Evolutionary conservation across 2,797 vertebrate species (phyloP), one percentile per base, ranked within the genome.

Genomic region (Dendrocincla fuliginosa): DNA sequence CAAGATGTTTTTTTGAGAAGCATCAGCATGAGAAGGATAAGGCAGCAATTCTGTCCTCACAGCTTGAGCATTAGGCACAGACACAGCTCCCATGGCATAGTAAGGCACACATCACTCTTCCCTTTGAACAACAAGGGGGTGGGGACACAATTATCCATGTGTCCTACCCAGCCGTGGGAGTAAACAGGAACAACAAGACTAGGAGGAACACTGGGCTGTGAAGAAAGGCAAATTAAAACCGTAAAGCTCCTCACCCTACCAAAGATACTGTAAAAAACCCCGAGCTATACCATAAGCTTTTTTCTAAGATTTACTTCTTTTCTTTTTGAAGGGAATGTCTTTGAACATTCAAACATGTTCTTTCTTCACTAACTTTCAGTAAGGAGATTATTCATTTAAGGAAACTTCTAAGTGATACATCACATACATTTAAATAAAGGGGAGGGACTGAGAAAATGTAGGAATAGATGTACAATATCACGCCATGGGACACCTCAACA

Each of bases 111-210:
- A 76, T n/a, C 33, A 41, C 52, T 28, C 49, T 65, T 67, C 19
- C 47, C 61, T 74, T 30, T 32, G 35, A 78, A 81, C 37, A 46
- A 50, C 69, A 53, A 56, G 11, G 20, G n/a, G 11, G 49, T 20
- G 35, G 23, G n/a, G n/a, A n/a, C 74, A 75, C 39, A 76, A 47
- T n/a, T 39, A 53, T 15, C 55, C 60, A 28, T 5, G 55, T 27
- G 44, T 69, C 60, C 77, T 84, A 41, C 57, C 23, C 73, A 63
- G 30, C 18, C 0, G 11, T 91, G 64, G 87, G 93, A 85, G 56
- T 68, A 60, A 96, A 94, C 69, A 42, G 69, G 84, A 87, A 89
- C 81, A 46, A 80, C 90, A 55, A 87, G 92, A 92, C 15, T 10
- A 86, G 50, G 65, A 73, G 46, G 47, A 83, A 44, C 35, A 39